These are phyloP conservation scores for Ageneiosus marmoratus DNA, from an alignment of 2,113 vertebrate genomes.

Conservation along the genomic window DNA sequence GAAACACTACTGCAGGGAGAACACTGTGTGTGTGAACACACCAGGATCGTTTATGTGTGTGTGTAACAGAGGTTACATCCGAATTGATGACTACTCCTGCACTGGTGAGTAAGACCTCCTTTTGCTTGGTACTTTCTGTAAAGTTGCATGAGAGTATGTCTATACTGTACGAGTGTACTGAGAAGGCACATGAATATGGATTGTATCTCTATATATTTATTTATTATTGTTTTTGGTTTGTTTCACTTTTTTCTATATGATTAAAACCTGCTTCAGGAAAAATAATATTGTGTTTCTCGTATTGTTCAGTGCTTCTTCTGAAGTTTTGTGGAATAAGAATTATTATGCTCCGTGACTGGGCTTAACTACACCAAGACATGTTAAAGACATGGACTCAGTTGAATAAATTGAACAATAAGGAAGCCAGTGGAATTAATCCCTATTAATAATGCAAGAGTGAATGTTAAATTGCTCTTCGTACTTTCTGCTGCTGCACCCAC, in stretches of 20 bases:
- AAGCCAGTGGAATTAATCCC: background rate
- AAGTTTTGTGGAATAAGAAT: background rate
- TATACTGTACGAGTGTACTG: too few relatives aligned
- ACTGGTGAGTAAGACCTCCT: conserved; percentile 73
- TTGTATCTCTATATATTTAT: background rate
- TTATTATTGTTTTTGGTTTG: background rate
- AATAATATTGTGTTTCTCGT: background rate
- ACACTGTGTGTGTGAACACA: conserved; percentile 84
- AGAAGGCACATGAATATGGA: background rate
- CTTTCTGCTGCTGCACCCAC: conserved; percentile 12
- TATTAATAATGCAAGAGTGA: conserved; percentile 17
- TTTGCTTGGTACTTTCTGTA: background rate
- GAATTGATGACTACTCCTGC: conserved; percentile 88
- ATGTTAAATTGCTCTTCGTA: background rate
- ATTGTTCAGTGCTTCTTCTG: background rate
- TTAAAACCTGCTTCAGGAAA: too few relatives aligned
- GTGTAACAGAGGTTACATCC: conserved; percentile 81
- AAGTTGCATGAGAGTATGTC: background rate
- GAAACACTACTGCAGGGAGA: conserved; percentile 86
- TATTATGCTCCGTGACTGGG: background rate
- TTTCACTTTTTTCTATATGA: background rate
- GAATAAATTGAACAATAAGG: background rate
- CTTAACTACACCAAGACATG: background rate
- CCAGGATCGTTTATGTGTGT: conserved; percentile 87
- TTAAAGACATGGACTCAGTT: background rate